Base-by-base conservation (phyloP, 2,888 invertebrate species). In the Prosopocoilus inquinatus region DNA sequence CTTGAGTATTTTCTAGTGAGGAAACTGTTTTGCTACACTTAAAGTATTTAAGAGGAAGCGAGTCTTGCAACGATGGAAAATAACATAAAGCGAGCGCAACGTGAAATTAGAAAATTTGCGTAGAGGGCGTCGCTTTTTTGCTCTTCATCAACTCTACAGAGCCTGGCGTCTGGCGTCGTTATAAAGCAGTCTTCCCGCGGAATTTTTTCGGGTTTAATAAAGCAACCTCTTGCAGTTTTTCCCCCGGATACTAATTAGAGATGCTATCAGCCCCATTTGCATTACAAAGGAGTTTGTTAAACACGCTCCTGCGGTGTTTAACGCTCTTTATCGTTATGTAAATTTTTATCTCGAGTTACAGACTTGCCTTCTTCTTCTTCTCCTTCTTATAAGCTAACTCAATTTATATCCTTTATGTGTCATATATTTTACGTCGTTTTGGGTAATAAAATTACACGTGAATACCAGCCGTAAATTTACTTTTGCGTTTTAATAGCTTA, bases 241-340 rank as follows among this genome's bases (percentile, higher is more conserved):
- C 16, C 20, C 33, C 11, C 34, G 47, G 41, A 39, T 39, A 46
- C 50, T 59, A 57, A 57, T 59, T 59, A 53, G 39, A 59, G 59
- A 59, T 59, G 39, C 43, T 59, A 59, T 59, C 59, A 35, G 9
- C 28, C 39, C 43, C 41, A 59, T 59, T 59, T 59, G 53, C 59
- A 59, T 59, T 47, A 44, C 57, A 59, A 59, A 59, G 57, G 35
- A 50, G 54, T 57, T 55, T 57, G 57, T 47, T 53, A 47, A 53
- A 53, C 59, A 56, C 47, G 55, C 50, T 55, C 35, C 50, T 50
- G 35, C 41, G 45, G 43, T 50, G 50, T 55, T 55, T 46, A 55
- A 50, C 50, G 55, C 36, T 38, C 38, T 55, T 50, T 55, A 55
- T 55, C 46, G 8, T 54, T 41, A 49, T 53, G 48, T 39, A 49